Conservation (phyloP, 2,797 vertebrate genomes). For the Margarornis squamiger region DNA sequence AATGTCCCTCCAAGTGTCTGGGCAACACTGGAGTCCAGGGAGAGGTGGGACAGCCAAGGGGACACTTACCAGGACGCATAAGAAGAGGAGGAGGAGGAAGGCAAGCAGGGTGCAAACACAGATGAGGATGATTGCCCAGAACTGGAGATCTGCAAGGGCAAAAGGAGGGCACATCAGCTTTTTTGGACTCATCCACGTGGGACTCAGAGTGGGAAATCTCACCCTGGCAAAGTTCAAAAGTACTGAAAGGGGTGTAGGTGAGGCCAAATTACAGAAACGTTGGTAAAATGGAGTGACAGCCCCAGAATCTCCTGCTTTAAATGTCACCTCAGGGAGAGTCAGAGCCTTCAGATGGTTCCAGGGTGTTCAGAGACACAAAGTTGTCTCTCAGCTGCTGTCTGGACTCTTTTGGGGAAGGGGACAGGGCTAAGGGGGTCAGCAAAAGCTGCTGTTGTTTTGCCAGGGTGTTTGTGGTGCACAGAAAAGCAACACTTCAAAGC, state of each 20-base stretch:
- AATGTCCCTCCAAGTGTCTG: neutral
- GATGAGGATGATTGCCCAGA: conserved; percentile 73
- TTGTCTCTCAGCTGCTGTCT: neutral
- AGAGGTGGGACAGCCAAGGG: neutral
- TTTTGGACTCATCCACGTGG: neutral
- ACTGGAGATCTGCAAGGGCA: conserved; percentile 48
- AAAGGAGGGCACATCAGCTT: neutral
- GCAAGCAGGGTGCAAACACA: conserved; percentile 58
- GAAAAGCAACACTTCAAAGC: neutral
- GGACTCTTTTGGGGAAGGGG: neutral
- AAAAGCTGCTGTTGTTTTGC: neutral
- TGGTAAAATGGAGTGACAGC: neutral
- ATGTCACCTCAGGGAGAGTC: neutral
- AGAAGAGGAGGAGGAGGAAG: conserved; percentile 58
- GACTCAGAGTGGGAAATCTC: neutral
- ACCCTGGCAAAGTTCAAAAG: neutral
- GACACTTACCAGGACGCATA: conserved; percentile 69
- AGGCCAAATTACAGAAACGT: neutral
- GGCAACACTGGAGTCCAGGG: neutral
- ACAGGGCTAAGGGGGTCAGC: neutral
- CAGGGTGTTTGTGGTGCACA: neutral
- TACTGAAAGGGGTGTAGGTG: rapidly evolving
- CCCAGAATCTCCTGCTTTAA: neutral
- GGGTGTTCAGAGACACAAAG: neutral
- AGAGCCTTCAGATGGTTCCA: neutral